A percentile compares a stretch with the other conserved stretches of the same genome.
Conservation (phyloP, 2,888 invertebrate genomes). For the Patella ulyssiponensis region DNA sequence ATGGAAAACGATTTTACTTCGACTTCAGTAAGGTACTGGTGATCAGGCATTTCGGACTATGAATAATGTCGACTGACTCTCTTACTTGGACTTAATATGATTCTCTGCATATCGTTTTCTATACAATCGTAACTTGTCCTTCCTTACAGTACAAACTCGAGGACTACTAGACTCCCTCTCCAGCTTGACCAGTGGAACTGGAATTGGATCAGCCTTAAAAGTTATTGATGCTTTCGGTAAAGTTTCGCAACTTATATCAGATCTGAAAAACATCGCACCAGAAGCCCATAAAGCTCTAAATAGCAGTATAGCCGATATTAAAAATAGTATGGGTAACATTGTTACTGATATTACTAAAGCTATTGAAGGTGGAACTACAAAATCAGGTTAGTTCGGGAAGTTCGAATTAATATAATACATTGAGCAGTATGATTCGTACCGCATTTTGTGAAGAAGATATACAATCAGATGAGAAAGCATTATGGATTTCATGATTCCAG, state of each 20-base stretch:
- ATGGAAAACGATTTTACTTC: too few species aligned
- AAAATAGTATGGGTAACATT: slow-evolving; percentile 1
- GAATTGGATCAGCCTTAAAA: background rate
- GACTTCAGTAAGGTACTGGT: too few species aligned
- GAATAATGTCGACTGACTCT: too few species aligned
- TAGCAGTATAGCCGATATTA: background rate
- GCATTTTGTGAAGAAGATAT: too few species aligned
- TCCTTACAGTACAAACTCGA: background rate
- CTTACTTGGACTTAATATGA: too few species aligned
- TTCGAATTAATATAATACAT: too few species aligned
- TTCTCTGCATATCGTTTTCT: too few species aligned
- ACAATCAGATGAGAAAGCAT: too few species aligned
- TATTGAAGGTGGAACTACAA: background rate
- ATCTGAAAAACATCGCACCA: slow-evolving; percentile 1
- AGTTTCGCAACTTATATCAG: background rate
- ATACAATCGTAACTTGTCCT: background rate
- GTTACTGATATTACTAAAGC: slow-evolving; percentile 1
- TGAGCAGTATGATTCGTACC: too few species aligned
- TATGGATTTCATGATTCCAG: too few species aligned
- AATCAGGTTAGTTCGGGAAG: background rate
- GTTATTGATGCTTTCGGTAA: background rate
- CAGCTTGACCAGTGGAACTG: background rate
- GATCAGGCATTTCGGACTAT: too few species aligned
- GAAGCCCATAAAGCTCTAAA: slow-evolving; percentile 1
- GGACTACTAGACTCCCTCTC: background rate